Evolutionary conservation across 2,888 invertebrate genomes (phyloP).

Genomic region (Ceramica pisi): DNA sequence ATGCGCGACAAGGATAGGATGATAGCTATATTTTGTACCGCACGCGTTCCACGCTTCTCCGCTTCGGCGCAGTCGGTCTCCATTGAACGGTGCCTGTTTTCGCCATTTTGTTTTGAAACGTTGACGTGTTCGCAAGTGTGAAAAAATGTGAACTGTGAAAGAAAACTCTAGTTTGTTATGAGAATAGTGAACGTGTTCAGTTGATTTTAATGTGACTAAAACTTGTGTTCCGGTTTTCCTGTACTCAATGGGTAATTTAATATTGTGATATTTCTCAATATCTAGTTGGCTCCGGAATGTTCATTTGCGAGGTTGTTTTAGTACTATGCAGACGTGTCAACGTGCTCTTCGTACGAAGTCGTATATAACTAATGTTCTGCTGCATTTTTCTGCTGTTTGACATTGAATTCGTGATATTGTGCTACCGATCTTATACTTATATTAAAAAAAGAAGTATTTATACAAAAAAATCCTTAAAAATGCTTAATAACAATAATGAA

Average conservation of each 20-base stretch:
- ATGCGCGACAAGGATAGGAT: conserved; percentile 52
- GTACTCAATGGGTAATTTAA: conserved; percentile 61
- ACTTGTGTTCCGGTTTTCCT: conserved; percentile 23
- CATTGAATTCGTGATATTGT: background rate
- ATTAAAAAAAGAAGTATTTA: background rate
- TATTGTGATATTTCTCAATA: conserved; percentile 18
- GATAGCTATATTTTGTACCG: conserved; percentile 42
- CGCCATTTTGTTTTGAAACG: conserved; percentile 73
- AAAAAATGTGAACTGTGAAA: conserved; percentile 61
- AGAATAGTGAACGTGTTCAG: conserved; percentile 40
- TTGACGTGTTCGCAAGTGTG: conserved; percentile 69
- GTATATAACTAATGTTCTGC: background rate
- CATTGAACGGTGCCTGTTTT: conserved; percentile 53
- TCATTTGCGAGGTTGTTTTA: conserved; percentile 43
- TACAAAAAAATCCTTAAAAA: background rate
- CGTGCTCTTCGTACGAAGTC: background rate
- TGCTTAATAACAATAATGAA: background rate
- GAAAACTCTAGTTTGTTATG: conserved; percentile 46
- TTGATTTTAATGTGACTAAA: conserved; percentile 42
- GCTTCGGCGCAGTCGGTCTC: conserved; percentile 37
- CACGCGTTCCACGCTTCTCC: conserved; percentile 40
- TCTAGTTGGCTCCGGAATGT: background rate
- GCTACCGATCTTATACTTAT: background rate
- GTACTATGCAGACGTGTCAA: conserved; percentile 45
- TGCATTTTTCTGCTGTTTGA: background rate